Percentiles rank a stretch among this genome's conserved stretches.
These are phyloP conservation scores for Myxocyprinus asiaticus DNA, from an alignment of 2,113 vertebrate genomes.

Conservation along the genomic window DNA sequence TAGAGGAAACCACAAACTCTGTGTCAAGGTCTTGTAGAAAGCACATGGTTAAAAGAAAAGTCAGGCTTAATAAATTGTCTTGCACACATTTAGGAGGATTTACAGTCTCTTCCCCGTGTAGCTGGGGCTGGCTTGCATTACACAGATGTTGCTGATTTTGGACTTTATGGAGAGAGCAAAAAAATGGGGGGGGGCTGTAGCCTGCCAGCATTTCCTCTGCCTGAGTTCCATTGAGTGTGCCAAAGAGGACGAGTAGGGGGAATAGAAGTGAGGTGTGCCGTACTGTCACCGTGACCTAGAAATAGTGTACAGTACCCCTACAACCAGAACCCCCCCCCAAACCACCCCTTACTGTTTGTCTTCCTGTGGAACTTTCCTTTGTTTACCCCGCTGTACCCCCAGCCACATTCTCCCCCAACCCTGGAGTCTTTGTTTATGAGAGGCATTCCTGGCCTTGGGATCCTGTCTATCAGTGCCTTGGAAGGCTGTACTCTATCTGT, in stretches of 20 bases:
- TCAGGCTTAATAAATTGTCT: slow-evolving; percentile 45
- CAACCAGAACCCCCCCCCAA: slow-evolving; percentile 37
- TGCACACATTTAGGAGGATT: slow-evolving; percentile 46
- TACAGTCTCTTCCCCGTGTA: slow-evolving; percentile 52
- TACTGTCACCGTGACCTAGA: slow-evolving; percentile 75
- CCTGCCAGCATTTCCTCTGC: slow-evolving; percentile 54
- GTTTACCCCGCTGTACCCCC: slow-evolving; percentile 33
- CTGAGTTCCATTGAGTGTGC: slow-evolving; percentile 45
- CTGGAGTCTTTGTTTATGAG: slow-evolving; percentile 40
- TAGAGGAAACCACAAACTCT: not conserved
- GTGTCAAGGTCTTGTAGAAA: not conserved
- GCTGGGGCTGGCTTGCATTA: slow-evolving; percentile 70
- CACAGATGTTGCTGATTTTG: slow-evolving; percentile 74
- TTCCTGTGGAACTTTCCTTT: slow-evolving; percentile 44
- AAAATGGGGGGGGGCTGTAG: slow-evolving; percentile 52
- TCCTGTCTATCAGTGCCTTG: slow-evolving; percentile 38
- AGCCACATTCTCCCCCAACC: slow-evolving; percentile 18
- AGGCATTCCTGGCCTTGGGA: slow-evolving; percentile 31
- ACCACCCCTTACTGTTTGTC: slow-evolving; percentile 17
- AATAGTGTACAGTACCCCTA: slow-evolving; percentile 30
- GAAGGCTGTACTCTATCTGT: slow-evolving; percentile 1
- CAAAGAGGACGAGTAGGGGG: slow-evolving; percentile 44
- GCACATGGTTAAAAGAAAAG: slow-evolving; percentile 40
- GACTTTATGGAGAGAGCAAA: slow-evolving; percentile 46
- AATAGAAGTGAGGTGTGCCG: slow-evolving; percentile 48